Base-by-base conservation (phyloP, 1,140 invertebrate species). In the Melipona quadrifasciata region DNA sequence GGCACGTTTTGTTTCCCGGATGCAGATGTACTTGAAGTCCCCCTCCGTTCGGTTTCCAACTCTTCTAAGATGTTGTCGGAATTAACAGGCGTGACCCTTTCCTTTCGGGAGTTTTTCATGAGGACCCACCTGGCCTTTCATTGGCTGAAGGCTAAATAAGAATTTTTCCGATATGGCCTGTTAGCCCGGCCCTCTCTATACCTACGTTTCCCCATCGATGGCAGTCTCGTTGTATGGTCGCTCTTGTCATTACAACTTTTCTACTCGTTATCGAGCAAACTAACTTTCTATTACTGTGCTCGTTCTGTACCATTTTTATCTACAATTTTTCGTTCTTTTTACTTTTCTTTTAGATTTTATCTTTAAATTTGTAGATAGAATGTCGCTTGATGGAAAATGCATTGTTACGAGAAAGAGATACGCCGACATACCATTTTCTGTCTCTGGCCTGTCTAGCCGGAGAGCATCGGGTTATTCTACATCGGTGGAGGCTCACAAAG, bases 371-470 rank as follows among this genome's bases (percentile, higher is more conserved):
- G 16, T 51, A 72, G 47, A 72, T 72, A 72, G 53, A 19, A 24
- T 10, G 70, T 53, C 55, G 16, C 24, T 10, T 8, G 8, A 55
- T 27, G 72, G 51, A 31, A 31, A 74, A 31, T 21, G n/a, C 17
- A 55, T 21, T 27, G 27, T 55, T 21, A 55, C 27, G 4, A 12
- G 27, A 19, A 55, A 47, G 17, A 51, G 31, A n/a, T 19, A 31
- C 19, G 24, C 11, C 12, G 11, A n/a, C 39, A 39, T 11, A 39
- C 39, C 72, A 74, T 76, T 58, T 64, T n/a, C 31, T 39, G 90
- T 91, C 90, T 91, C 87, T 84, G 78, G 81, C 79, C 89, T 87
- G 91, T 91, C 89, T 91, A 91, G 90, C 61, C 90, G 83, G 80
- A 64, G 57, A 83, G 24, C n/a, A 72, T 24, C 53, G 31, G 53